A percentile compares a stretch with the other conserved stretches of the same genome.
These are phyloP conservation scores for Agelas oroides DNA, from an alignment of 37 sponge, comb jelly and placozoan species.

Conservation along the genomic window DNA sequence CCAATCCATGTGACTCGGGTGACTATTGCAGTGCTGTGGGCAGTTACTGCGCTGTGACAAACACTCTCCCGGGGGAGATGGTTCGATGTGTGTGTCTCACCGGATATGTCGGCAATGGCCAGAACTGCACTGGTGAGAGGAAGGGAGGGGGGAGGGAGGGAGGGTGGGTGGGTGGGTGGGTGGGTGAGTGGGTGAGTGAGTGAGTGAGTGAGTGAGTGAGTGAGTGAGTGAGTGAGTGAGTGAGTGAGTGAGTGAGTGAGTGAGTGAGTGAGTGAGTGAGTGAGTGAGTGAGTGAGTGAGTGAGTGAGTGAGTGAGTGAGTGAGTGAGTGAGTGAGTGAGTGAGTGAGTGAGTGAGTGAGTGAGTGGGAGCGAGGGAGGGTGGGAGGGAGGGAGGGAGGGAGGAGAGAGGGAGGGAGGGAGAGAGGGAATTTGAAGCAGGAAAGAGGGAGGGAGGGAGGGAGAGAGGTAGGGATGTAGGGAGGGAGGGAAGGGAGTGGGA, in stretches of 20 bases:
- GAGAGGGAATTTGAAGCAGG: neutral
- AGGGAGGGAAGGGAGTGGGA: neutral
- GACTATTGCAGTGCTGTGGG: constrained; percentile 10
- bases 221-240: neutral
- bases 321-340: no score
- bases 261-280: neutral
- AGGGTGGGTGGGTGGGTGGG: neutral
- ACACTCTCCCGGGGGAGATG: neutral
- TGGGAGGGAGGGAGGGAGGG: neutral
- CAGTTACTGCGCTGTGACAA: constrained; percentile 13
- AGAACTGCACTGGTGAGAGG: neutral
- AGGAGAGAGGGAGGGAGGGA: no score
- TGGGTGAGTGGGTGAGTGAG: neutral
- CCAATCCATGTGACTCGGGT: constrained; percentile 18
- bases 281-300: neutral
- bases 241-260: neutral
- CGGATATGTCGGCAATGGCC: constrained; percentile 29
- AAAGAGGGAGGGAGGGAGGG: neutral
- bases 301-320: neutral
- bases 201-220: neutral
- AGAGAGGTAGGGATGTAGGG: neutral
- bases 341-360: neutral
- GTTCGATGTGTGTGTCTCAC: constrained; percentile 26
- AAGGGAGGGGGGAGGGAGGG: neutral
- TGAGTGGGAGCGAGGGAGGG: neutral